Base-by-base conservation (phyloP, 2,797 vertebrate species). In the Podarcis lilfordi region DNA sequence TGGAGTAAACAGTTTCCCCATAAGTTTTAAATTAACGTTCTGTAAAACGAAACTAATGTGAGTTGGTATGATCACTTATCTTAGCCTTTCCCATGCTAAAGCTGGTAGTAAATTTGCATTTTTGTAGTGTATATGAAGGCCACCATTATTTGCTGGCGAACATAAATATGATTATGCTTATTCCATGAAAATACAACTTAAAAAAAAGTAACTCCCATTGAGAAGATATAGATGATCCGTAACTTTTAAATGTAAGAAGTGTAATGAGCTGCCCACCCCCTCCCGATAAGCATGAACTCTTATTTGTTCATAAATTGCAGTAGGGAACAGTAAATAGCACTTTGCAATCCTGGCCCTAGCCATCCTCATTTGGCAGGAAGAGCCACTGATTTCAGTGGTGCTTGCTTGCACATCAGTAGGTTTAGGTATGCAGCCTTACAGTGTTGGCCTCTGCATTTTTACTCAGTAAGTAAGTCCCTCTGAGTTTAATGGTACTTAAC, bases 1-100 rank as follows among this genome's bases (percentile, higher is more conserved):
- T 50, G 23, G 10, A 80, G n/a, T 29, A 45, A 85, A 66, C 8
- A 32, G 72, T 79, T 29, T 29, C 35, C 32, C 29, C 61, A 69
- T 5, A 43, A 43, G 29, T 32, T 50, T 55, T 29, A 96, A 97
- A 97, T 97, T 91, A 91, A 96, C 89, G 95, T 95, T 96, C 95
- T 94, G 95, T 94, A 84, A 93, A 93, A 92, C 90, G 93, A 95
- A 96, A 96, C 87, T 87, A 93, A 95, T 94, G 95, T 82, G 77
- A 9, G 75, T 68, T 86, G 69, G 40, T 25, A 77, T 68, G 15
- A 90, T 88, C 23, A n/a, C 27, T 59, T 80, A 86, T 91, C 23
- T 72, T 27, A 69, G 27, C 37, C 40, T 90, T 59, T 92, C 35
- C 77, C 40, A 84, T 84, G 66, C 37, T 88, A 64, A 83, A 91